A percentile compares a stretch with the other conserved stretches of the same genome.
phyloP scores from a whole-genome alignment of 2,113 vertebrate genomes.

The Oncorhynchus kisutch region DNA sequence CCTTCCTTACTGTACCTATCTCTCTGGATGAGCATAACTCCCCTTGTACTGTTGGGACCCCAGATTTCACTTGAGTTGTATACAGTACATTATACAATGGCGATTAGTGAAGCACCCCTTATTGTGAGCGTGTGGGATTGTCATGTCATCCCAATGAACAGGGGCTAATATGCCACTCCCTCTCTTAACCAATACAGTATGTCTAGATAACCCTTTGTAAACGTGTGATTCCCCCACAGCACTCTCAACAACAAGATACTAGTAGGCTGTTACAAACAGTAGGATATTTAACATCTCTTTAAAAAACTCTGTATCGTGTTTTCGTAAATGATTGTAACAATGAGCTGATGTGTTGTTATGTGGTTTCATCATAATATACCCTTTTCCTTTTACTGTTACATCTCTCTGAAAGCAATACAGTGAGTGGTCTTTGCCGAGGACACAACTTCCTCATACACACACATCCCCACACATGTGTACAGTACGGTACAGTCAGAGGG shows the following conservation, averaged over 20 bases:
- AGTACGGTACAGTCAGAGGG: conserved; percentile 20
- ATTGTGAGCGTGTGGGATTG: conserved; percentile 39
- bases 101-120: conserved; percentile 30
- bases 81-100: conserved; percentile 13
- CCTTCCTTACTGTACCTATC: background rate
- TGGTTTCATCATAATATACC: conserved; percentile 32
- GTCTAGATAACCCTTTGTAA: conserved; percentile 34
- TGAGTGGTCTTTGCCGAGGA: conserved; percentile 18
- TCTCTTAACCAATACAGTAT: conserved; percentile 12
- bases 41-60: conserved; percentile 10
- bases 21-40: background rate
- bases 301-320: conserved; percentile 53
- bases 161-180: conserved; percentile 23
- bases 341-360: conserved; percentile 44
- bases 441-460: conserved; percentile 13
- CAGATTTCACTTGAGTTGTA: conserved; percentile 28
- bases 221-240: conserved; percentile 24
- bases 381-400: conserved; percentile 24
- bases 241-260: conserved; percentile 37
- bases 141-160: conserved; percentile 40
- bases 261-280: conserved; percentile 32
- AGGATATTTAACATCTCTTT: conserved; percentile 42
- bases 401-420: conserved; percentile 60
- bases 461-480: conserved; percentile 7
- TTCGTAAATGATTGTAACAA: conserved; percentile 45